Conservation (phyloP, 2,888 invertebrate species). For the Melipona beecheii region DNA sequence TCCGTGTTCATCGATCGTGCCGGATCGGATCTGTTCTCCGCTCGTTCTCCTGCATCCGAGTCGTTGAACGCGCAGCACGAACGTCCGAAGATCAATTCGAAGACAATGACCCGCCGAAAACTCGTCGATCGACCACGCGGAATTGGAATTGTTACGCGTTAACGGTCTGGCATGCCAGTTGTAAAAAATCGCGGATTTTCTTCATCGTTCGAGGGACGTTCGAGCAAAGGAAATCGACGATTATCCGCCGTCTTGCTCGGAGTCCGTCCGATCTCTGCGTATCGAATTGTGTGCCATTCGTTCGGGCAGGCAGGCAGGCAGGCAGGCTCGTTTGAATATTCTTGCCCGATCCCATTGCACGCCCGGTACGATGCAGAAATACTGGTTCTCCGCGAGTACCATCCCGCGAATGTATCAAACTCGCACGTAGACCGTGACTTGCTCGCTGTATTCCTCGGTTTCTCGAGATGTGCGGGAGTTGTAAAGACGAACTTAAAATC, state of each 20-base stretch:
- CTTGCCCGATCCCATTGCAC: conserved; percentile 8
- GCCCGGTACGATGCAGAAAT: background rate
- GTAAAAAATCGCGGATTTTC: background rate
- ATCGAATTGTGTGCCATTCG: background rate
- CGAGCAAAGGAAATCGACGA: background rate
- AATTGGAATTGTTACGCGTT: conserved; percentile 25
- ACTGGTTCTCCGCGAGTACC: conserved; percentile 10
- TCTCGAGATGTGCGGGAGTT: background rate
- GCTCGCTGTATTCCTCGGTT: conserved; percentile 1
- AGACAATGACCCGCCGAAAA: conserved; percentile 18
- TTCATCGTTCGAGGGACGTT: background rate
- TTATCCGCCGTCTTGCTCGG: background rate
- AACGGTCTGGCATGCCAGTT: background rate
- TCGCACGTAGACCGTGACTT: background rate
- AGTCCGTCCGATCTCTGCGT: background rate
- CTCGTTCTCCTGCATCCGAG: conserved; percentile 15
- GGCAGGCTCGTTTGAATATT: conserved; percentile 4
- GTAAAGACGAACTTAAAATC: background rate
- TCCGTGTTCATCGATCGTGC: conserved; percentile 33
- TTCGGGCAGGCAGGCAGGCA: background rate
- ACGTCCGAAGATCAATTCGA: background rate
- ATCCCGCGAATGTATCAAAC: background rate
- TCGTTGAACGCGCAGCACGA: conserved; percentile 1
- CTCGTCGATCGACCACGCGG: background rate
- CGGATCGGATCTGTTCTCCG: conserved; percentile 38